A percentile compares a stretch with the other conserved stretches of the same genome.
phyloP scores from a whole-genome alignment of 2,888 invertebrate species.

The Pediacus dermestoides region DNA sequence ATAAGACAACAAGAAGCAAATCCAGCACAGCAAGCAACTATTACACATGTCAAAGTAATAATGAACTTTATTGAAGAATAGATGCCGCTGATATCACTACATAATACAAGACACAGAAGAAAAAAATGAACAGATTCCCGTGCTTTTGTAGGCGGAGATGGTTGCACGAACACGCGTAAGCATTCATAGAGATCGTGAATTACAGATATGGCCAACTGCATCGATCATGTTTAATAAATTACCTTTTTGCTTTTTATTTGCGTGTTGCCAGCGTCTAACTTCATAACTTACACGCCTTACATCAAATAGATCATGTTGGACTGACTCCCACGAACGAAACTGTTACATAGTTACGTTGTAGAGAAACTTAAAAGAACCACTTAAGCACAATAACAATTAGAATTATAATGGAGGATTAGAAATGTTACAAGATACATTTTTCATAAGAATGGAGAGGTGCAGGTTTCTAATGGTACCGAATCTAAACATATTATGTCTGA shows the following conservation, averaged over 20 bases:
- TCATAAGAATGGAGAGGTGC: no score
- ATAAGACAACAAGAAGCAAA: slow-evolving; percentile 18
- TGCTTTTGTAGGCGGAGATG: slow-evolving; percentile 18
- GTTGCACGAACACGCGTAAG: slow-evolving; percentile 16
- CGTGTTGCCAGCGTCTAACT: slow-evolving; percentile 17
- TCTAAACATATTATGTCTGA: no score
- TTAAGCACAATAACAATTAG: no score
- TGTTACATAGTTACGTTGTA: no score
- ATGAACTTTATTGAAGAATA: slow-evolving; percentile 6
- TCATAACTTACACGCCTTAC: slow-evolving; percentile 19
- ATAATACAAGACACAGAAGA: not conserved
- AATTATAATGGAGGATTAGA: no score
- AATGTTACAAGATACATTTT: no score
- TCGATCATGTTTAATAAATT: slow-evolving; percentile 20
- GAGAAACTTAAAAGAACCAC: no score
- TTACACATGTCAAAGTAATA: slow-evolving; percentile 9
- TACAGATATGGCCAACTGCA: slow-evolving; percentile 15
- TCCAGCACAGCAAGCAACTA: slow-evolving; percentile 7
- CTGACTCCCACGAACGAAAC: no score
- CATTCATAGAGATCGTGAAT: slow-evolving; percentile 16
- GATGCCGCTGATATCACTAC: slow-evolving; percentile 7
- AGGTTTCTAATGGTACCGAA: no score
- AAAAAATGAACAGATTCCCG: slow-evolving; percentile 3
- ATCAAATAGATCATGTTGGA: slow-evolving; percentile 16
- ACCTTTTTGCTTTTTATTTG: slow-evolving; percentile 18